phyloP scores from a whole-genome alignment of 2,888 invertebrate genomes.

The Trypoxylon attenuatum region DNA sequence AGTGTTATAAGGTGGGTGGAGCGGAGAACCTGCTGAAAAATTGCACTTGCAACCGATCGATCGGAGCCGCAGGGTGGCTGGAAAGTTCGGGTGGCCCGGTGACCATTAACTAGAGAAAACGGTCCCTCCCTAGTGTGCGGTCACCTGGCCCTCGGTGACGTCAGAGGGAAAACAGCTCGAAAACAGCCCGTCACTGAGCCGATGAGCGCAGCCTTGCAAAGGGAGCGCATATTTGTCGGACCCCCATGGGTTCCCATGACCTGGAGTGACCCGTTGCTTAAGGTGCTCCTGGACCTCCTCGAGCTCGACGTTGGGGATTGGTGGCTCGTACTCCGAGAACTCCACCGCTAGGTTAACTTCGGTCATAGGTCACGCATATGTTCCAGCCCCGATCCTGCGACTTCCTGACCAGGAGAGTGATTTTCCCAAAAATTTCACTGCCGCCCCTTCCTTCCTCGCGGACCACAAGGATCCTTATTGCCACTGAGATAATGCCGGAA shows the following conservation, averaged over 20 bases:
- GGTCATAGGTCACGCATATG: slow-evolving; percentile 66
- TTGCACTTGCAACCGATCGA: neutral
- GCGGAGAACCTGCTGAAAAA: no score
- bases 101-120: neutral
- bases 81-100: neutral
- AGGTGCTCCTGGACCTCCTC: slow-evolving; percentile 47
- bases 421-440: slow-evolving; percentile 60
- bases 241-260: slow-evolving; percentile 74
- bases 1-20: no score
- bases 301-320: no score
- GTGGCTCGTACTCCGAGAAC: slow-evolving; percentile 18
- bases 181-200: slow-evolving; percentile 44
- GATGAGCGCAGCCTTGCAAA: slow-evolving; percentile 6
- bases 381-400: slow-evolving; percentile 39
- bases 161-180: slow-evolving; percentile 31
- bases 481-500: slow-evolving; percentile 33
- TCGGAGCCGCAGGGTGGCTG: neutral
- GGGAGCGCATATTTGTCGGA: slow-evolving; percentile 45
- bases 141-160: slow-evolving; percentile 47
- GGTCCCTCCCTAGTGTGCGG: slow-evolving; percentile 35
- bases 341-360: slow-evolving; percentile 39
- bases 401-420: slow-evolving; percentile 45
- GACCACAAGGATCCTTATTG: neutral
- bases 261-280: slow-evolving; percentile 63
- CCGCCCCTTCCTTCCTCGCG: slow-evolving; percentile 1